Conservation (phyloP, 1,140 invertebrate genomes). For the Drosophila mauritiana region DNA sequence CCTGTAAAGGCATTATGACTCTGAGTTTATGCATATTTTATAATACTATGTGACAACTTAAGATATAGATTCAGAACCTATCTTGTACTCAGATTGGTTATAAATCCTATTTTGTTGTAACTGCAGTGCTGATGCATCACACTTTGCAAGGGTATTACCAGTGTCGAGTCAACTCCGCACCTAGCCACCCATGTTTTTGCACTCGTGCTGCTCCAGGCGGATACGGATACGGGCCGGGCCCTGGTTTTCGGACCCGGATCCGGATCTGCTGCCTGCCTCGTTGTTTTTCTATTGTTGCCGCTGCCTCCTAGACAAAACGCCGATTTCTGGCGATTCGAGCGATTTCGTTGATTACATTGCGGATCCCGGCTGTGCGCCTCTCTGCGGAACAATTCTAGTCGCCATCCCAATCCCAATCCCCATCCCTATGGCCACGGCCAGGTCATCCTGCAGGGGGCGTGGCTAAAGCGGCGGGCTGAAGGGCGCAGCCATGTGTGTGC, state of each 20-base stretch:
- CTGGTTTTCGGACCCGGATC: constrained; percentile 9
- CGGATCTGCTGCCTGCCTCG: constrained; percentile 39
- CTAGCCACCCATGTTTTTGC: constrained; percentile 9
- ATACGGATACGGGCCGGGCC: constrained; percentile 11
- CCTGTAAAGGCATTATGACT: background rate
- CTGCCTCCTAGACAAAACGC: constrained; percentile 62
- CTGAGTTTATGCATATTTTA: background rate
- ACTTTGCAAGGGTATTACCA: background rate
- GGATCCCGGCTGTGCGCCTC: constrained; percentile 38
- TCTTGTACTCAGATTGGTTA: too few species aligned
- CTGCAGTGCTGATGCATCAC: too few species aligned
- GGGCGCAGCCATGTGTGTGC: constrained; percentile 31
- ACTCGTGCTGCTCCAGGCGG: constrained; percentile 17
- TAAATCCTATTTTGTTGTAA: too few species aligned
- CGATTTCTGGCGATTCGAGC: constrained; percentile 69
- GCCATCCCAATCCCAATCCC: background rate
- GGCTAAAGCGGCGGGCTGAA: background rate
- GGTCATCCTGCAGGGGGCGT: constrained; percentile 4
- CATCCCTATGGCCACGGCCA: constrained; percentile 1
- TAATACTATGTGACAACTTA: background rate
- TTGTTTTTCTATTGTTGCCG: constrained; percentile 40
- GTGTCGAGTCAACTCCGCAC: background rate
- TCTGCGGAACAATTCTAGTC: constrained; percentile 38
- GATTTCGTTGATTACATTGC: constrained; percentile 81
- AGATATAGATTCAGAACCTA: too few species aligned